Evolutionary conservation across 92 coral and sea anemone genomes (phyloP).

Genomic region (Scolanthus callimorphus): DNA sequence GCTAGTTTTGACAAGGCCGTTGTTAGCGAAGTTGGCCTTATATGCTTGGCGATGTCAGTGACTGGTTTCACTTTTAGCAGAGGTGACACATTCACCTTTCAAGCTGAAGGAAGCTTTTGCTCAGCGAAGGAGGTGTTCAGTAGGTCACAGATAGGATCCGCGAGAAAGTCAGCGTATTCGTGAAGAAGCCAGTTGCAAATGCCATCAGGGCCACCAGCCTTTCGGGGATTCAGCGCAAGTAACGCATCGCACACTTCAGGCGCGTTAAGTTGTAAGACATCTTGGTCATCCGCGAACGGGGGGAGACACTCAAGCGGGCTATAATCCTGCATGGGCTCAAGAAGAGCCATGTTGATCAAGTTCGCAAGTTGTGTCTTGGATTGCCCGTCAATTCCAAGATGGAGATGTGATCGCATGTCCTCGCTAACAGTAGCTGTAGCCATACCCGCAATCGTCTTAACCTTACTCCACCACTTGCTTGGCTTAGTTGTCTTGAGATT

Average conservation of each 20-base stretch:
- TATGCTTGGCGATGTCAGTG: slow-evolving; percentile 9
- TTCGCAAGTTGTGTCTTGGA: background rate
- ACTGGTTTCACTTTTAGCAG: slow-evolving; percentile 19
- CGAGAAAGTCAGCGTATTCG: slow-evolving; percentile 14
- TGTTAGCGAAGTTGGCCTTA: slow-evolving; percentile 1
- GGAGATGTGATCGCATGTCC: slow-evolving; percentile 8
- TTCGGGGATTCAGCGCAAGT: slow-evolving; percentile 22
- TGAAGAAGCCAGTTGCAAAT: slow-evolving; percentile 22
- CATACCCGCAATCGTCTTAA: no score
- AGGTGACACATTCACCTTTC: slow-evolving; percentile 10
- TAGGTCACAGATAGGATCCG: background rate
- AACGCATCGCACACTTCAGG: slow-evolving; percentile 19
- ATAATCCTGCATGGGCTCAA: slow-evolving; percentile 28
- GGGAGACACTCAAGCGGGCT: slow-evolving; percentile 16
- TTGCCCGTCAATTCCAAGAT: slow-evolving; percentile 3
- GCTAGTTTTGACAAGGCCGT: slow-evolving; percentile 16
- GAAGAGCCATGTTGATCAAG: slow-evolving; percentile 12
- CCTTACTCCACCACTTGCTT: no score
- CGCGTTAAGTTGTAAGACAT: slow-evolving; percentile 1
- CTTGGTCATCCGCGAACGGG: slow-evolving; percentile 13
- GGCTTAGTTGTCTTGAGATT: no score
- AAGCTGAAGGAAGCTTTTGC: slow-evolving; percentile 4
- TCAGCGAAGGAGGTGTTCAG: background rate
- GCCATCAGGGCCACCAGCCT: slow-evolving; percentile 25
- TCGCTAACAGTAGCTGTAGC: slow-evolving; percentile 1